Evolutionary conservation across 1,140 invertebrate species (phyloP), one percentile per base, ranked within the genome.

Genomic region (Trichonephila clavipes): DNA sequence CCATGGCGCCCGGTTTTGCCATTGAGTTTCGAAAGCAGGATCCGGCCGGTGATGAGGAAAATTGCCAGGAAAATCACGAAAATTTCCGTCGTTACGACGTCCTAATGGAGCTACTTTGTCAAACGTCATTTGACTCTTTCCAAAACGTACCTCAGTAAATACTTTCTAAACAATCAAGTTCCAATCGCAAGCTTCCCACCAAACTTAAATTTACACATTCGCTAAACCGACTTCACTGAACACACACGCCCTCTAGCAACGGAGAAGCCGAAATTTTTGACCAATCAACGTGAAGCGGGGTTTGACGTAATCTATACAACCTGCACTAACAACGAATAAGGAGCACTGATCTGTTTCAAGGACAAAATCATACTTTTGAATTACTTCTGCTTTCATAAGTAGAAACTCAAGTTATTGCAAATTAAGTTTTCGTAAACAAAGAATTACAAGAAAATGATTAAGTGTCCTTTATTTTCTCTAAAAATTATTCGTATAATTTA

Each of bases 41-140:
- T 94, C 86, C 3, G 93, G 93, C 64, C 93, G 28, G 34, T 88
- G 92, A 51, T 89, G 69, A 66, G 83, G 87, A 34, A 85, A 88
- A 72, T 87, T 87, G 14, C 66, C 59, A 4, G 92, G 92, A 64
- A 62, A 93, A 24, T 93, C 92, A 21, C 92, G 92, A 88, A 88
- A 93, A 88, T 88, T 93, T 62, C 85, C 92, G 19, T 93, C 86
- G 59, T 88, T 85, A 24, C 92, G 92, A 0, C 92, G 66, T 24
- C 40, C 59, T 21, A 93, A 64, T 18, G 92, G 85, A 51, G 85
- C n/a, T 8, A 93, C 92, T 82, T 93, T 93, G 28, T 93, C 92
- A 88, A 93, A 93, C 61, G 92, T 93, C 92, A 93, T 93, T 18
- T 40, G 90, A 92, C 85, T 34, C 21, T 85, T 85, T 7, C 40